These are phyloP conservation scores for Eueides isabella DNA, from an alignment of 1,140 invertebrate genomes.

Conservation along the genomic window DNA sequence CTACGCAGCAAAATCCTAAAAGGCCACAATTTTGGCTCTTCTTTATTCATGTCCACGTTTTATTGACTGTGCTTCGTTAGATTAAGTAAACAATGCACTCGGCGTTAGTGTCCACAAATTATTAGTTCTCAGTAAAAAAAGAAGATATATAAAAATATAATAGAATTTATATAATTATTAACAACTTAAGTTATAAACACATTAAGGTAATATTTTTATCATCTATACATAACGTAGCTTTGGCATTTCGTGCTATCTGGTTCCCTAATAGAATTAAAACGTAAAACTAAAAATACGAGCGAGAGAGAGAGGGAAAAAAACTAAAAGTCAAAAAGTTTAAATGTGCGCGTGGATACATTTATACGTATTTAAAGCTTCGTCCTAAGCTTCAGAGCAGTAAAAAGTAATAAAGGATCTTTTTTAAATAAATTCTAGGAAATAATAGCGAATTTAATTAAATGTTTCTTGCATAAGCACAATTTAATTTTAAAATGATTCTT, in stretches of 20 bases:
- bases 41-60: constrained; percentile 10
- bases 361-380: neutral
- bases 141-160: no score
- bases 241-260: no score
- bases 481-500: neutral
- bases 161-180: no score
- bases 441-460: neutral
- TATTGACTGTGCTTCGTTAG: constrained; percentile 29
- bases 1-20: neutral
- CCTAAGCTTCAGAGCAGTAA: neutral
- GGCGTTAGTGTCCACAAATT: constrained; percentile 9
- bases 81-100: constrained; percentile 25
- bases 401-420: neutral
- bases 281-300: no score
- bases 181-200: no score
- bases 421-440: neutral
- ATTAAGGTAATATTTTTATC: no score
- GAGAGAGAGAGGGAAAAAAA: no score
- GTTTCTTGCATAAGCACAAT: neutral
- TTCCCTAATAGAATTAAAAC: no score
- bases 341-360: neutral
- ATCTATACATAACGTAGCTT: no score
- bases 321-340: no score
- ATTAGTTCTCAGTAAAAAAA: no score
- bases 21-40: neutral